Percentiles rank a stretch among this genome's conserved stretches.
These are phyloP conservation scores for Limulus polyphemus DNA, from an alignment of 2,888 invertebrate genomes.

Conservation along the genomic window DNA sequence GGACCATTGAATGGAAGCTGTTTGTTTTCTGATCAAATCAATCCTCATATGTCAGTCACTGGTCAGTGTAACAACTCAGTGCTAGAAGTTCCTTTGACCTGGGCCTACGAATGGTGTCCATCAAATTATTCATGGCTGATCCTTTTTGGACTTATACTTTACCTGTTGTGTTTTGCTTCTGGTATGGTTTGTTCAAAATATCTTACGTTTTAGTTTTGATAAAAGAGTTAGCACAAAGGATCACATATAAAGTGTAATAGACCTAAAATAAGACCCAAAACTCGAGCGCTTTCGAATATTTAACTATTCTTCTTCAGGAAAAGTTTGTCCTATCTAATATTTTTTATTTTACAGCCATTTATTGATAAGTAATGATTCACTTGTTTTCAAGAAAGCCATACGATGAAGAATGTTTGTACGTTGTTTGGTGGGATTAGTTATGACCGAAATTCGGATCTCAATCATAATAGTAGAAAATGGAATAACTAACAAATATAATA, in stretches of 20 bases:
- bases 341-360: too few species aligned
- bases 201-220: too few species aligned
- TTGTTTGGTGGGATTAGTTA: background rate
- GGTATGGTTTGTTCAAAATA: slow-evolving; percentile 25
- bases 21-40: slow-evolving; percentile 28
- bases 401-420: background rate
- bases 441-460: too few species aligned
- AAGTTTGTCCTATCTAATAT: too few species aligned
- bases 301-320: too few species aligned
- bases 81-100: slow-evolving; percentile 24
- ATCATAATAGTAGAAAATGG: too few species aligned
- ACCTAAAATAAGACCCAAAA: too few species aligned
- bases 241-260: too few species aligned
- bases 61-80: slow-evolving; percentile 33
- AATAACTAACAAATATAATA: too few species aligned
- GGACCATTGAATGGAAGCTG: slow-evolving; percentile 34
- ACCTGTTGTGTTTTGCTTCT: slow-evolving; percentile 42
- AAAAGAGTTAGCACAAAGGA: too few species aligned
- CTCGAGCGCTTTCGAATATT: too few species aligned
- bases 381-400: background rate
- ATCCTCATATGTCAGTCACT: slow-evolving; percentile 30
- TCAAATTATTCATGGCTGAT: slow-evolving; percentile 37
- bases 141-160: slow-evolving; percentile 38
- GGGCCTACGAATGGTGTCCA: slow-evolving; percentile 41
- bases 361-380: too few species aligned